Conservation (phyloP, 2,888 invertebrate genomes). For the Nudaria mundana region DNA sequence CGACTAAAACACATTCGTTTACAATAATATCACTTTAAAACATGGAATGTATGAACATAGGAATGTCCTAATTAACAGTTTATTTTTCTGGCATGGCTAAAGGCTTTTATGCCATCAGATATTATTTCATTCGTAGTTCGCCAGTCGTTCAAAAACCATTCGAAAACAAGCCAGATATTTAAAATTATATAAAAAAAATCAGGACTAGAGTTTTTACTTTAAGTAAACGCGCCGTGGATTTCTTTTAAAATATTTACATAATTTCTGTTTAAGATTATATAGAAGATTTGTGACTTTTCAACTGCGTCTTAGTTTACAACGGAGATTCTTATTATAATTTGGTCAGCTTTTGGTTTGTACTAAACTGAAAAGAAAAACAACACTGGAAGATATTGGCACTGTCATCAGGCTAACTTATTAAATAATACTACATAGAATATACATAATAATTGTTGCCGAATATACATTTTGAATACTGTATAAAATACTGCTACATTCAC, state of each 20-base stretch:
- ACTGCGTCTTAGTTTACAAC: conserved; percentile 34
- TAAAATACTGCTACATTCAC: conserved; percentile 72
- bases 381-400: conserved; percentile 60
- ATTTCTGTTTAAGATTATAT: conserved; percentile 27
- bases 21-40: conserved; percentile 62
- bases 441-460: conserved; percentile 33
- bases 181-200: conserved; percentile 58
- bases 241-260: conserved; percentile 51
- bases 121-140: conserved; percentile 45
- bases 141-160: conserved; percentile 49
- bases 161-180: conserved; percentile 55
- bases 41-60: conserved; percentile 70
- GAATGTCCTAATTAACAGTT: conserved; percentile 59
- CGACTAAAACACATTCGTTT: conserved; percentile 44
- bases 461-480: conserved; percentile 61
- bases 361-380: conserved; percentile 42
- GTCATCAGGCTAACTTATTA: conserved; percentile 49
- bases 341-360: conserved; percentile 62
- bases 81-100: too few relatives aligned
- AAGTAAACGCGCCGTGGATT: conserved; percentile 73
- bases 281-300: conserved; percentile 62
- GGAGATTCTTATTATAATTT: conserved; percentile 61
- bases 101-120: too few relatives aligned
- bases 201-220: conserved; percentile 70
- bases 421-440: conserved; percentile 41